These are phyloP conservation scores for Ephestia elutella DNA, from an alignment of 1,140 invertebrate species.

Conservation along the genomic window DNA sequence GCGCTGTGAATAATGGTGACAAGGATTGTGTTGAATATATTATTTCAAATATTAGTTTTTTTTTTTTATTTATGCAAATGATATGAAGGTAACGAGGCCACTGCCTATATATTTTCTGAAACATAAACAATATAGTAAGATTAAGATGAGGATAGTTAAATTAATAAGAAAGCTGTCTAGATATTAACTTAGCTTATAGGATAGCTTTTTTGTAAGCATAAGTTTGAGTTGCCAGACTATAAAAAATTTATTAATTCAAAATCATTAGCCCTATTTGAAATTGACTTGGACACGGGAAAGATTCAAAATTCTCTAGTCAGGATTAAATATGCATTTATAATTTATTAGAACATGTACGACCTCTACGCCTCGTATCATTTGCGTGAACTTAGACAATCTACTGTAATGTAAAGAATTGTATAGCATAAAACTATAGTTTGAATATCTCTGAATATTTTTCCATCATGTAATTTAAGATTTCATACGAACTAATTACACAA, in stretches of 20 bases:
- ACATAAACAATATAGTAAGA: not conserved
- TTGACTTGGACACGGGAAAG: constrained; percentile 8
- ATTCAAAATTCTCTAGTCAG: constrained; percentile 68
- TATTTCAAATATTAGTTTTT: constrained; percentile 38
- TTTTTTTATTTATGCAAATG: constrained; percentile 56
- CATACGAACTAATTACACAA: constrained; percentile 41
- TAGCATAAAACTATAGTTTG: constrained; percentile 36
- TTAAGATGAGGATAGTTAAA: not conserved
- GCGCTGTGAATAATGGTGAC: constrained; percentile 52
- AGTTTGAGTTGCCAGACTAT: not conserved
- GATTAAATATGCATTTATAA: constrained; percentile 65
- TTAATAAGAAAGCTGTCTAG: not conserved
- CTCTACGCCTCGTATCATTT: constrained; percentile 52
- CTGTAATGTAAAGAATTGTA: constrained; percentile 30
- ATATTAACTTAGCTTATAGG: not conserved
- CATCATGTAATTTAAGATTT: constrained; percentile 47
- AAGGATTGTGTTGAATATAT: constrained; percentile 45
- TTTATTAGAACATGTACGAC: constrained; percentile 36
- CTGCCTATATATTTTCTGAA: not conserved
- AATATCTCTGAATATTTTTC: constrained; percentile 57
- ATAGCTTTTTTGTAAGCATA: not conserved
- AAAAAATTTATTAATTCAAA: not conserved
- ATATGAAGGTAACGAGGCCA: constrained; percentile 32
- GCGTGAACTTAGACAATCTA: constrained; percentile 41
- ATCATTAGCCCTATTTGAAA: not conserved